Conservation (phyloP, 92 coral and sea anemone genomes). For the Blastomussa wellsi region DNA sequence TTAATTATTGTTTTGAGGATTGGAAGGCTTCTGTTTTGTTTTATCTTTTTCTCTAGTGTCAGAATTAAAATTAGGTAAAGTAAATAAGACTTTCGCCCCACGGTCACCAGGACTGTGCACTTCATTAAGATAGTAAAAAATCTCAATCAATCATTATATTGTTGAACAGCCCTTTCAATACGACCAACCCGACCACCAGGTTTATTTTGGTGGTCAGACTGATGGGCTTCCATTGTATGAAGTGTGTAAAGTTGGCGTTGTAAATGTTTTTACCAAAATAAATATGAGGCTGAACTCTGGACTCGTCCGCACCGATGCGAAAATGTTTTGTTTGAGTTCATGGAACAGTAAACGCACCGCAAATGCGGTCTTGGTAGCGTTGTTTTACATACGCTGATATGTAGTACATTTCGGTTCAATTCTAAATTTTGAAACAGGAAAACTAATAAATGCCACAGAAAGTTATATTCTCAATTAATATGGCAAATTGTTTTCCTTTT, state of each 20-base stretch:
- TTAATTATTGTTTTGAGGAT: not conserved
- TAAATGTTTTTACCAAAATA: not conserved
- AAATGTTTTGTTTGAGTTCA: not conserved
- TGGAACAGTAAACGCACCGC: not conserved
- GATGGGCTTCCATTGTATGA: not conserved
- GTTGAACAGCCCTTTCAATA: too few relatives aligned
- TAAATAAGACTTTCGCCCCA: too few relatives aligned
- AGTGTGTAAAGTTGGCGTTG: not conserved
- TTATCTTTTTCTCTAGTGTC: not conserved
- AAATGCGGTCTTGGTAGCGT: not conserved
- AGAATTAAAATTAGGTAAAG: not conserved
- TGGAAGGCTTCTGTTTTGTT: not conserved
- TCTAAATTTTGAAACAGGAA: not conserved
- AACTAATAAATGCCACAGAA: too few relatives aligned
- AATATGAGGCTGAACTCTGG: not conserved
- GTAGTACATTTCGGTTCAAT: not conserved
- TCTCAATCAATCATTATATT: not conserved
- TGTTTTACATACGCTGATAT: not conserved
- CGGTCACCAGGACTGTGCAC: not conserved
- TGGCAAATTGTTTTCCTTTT: not conserved
- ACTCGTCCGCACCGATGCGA: not conserved
- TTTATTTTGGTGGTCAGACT: not conserved
- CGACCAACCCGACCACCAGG: not conserved
- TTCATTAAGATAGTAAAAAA: not conserved
- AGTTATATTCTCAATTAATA: not conserved